These are phyloP conservation scores for Hoplostethus mediterraneus DNA, from an alignment of 2,797 vertebrate species.

Conservation along the genomic window DNA sequence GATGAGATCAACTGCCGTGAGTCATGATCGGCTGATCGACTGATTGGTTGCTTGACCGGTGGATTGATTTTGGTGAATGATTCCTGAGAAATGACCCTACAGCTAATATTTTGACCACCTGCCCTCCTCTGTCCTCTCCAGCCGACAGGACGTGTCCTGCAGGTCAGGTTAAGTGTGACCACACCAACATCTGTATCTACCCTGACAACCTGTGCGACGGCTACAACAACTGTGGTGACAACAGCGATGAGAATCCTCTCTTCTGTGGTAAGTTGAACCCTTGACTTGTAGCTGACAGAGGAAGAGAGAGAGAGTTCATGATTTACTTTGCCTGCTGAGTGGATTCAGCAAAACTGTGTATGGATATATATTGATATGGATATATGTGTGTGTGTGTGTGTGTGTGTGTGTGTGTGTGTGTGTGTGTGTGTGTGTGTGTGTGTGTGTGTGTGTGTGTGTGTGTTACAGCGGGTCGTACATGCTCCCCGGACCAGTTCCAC, in stretches of 20 bases:
- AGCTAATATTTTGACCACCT: slow-evolving; percentile 11
- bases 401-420: slow-evolving; percentile 4
- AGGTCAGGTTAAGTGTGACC: slow-evolving; percentile 89
- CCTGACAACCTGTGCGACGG: slow-evolving; percentile 89
- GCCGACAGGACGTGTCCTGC: slow-evolving; percentile 89
- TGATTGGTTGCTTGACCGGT: neutral
- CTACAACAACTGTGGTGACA: slow-evolving; percentile 85
- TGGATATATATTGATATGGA: neutral
- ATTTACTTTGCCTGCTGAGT: neutral
- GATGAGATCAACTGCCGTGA: slow-evolving; percentile 96
- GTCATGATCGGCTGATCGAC: slow-evolving; percentile 59
- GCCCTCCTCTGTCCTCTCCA: slow-evolving; percentile 56
- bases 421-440: slow-evolving; percentile 12
- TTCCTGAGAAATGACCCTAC: neutral
- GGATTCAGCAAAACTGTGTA: neutral
- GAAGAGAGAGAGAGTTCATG: neutral
- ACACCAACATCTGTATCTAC: slow-evolving; percentile 92
- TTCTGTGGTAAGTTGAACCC: slow-evolving; percentile 76
- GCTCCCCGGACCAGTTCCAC: slow-evolving; percentile 69
- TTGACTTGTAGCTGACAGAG: neutral
- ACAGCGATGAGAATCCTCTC: slow-evolving; percentile 84
- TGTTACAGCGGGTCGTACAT: slow-evolving; percentile 73
- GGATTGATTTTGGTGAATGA: neutral
- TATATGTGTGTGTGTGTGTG: slow-evolving; percentile 15
- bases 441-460: slow-evolving; percentile 7